These are phyloP conservation scores for Euproctis similis DNA, from an alignment of 2,888 invertebrate species.

Conservation along the genomic window DNA sequence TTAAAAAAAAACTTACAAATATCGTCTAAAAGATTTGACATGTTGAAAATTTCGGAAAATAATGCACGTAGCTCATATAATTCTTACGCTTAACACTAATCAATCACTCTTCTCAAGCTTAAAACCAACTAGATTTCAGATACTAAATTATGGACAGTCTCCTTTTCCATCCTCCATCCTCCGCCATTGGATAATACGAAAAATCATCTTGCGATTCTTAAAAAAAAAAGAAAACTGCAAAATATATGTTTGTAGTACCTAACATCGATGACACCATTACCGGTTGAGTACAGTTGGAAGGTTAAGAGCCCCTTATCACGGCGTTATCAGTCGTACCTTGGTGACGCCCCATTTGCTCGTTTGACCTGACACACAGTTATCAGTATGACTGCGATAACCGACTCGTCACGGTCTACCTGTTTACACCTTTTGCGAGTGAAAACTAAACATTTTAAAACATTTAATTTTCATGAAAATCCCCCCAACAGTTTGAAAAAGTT, in stretches of 20 bases:
- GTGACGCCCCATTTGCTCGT: conserved; percentile 71
- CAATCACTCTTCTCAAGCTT: too few species aligned
- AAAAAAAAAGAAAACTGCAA: conserved; percentile 3
- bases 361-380: conserved; percentile 75
- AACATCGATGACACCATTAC: conserved; percentile 41
- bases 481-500: too few species aligned
- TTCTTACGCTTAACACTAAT: too few species aligned
- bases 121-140: too few species aligned
- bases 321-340: conserved; percentile 63
- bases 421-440: conserved; percentile 59
- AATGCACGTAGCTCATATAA: too few species aligned
- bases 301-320: conserved; percentile 73
- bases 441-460: conserved; percentile 24
- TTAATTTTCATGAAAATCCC: conserved; percentile 6
- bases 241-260: conserved; percentile 15
- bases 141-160: too few species aligned
- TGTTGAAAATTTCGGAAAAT: too few species aligned
- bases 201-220: too few species aligned
- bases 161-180: too few species aligned
- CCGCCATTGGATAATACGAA: too few species aligned
- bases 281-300: conserved; percentile 52
- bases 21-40: too few species aligned
- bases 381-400: conserved; percentile 68
- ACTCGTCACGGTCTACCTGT: conserved; percentile 59
- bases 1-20: too few species aligned